Evolutionary conservation across 2,797 vertebrate species (phyloP), one percentile per base, ranked within the genome.

Genomic region (Chelmon rostratus): DNA sequence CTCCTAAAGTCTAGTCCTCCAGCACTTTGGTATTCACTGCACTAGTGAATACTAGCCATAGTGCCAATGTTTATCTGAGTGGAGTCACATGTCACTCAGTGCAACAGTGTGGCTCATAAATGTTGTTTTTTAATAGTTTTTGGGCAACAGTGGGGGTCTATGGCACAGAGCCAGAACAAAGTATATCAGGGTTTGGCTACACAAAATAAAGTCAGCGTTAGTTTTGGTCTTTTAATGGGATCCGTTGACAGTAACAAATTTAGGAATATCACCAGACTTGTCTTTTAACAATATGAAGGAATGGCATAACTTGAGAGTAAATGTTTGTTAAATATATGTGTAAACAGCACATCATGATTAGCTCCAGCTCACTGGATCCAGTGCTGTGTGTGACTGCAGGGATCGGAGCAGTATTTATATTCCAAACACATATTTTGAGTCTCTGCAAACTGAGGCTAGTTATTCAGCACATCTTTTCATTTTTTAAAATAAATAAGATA

Each of bases 361-460:
- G 44, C 61, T 49, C 31, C 19, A 54, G 23, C 38, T 75, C 5
- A 57, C 62, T 63, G 35, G 42, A 61, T 68, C 38, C 38, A 25
- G 61, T 68, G 56, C 1, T 11, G 33, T 33, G 44, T 57, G 6
- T 47, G 73, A 77, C 62, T 57, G 59, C 68, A 38, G 38, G 57
- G 57, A 75, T 59, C 28, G 40, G n/a, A 66, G n/a, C 19, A 19
- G 19, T 19, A 61, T 79, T 87, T 25, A 52, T 59, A 78, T 81
- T 85, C 73, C 76, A 38, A 71, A 82, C 58, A 63, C 64, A 69
- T 28, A 57, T 23, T 63, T 52, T 64, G 23, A 70, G 28, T 63
- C n/a, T n/a, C 63, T 46, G 61, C 25, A 66, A 71, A 73, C 54
- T 40, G 38, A 71, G 25, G 61, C 35, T 19, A 68, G 46, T 65